phyloP scores from a whole-genome alignment of 92 coral and sea anemone species.

The Blastomussa wellsi region DNA sequence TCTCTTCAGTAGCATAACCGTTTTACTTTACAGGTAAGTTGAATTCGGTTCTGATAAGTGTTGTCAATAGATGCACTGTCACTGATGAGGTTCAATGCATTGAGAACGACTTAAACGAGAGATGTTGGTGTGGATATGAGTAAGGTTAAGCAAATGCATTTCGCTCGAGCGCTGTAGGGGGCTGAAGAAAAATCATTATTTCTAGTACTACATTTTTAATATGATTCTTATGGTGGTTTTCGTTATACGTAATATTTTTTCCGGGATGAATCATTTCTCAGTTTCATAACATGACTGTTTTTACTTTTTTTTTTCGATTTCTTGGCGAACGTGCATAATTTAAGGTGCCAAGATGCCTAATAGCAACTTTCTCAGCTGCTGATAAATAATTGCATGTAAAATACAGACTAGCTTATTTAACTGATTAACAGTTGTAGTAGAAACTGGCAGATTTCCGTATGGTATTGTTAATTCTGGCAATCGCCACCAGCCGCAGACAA shows the following conservation, averaged over 20 bases:
- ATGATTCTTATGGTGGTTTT: not conserved
- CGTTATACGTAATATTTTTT: not conserved
- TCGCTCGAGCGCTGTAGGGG: not conserved
- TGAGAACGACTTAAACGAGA: not conserved
- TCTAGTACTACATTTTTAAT: not conserved
- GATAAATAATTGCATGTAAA: not conserved
- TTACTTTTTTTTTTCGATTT: not conserved
- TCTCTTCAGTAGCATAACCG: not conserved
- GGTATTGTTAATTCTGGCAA: not conserved
- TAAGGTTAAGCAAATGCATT: not conserved
- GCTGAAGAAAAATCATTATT: not conserved
- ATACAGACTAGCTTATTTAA: not conserved
- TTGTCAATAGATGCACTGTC: not conserved
- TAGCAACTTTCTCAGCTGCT: not conserved
- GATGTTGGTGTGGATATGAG: not conserved
- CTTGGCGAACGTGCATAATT: not conserved
- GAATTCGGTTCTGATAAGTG: not conserved
- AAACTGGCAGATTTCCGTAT: not conserved
- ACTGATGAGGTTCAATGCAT: not conserved
- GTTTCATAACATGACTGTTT: not conserved
- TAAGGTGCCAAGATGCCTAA: not conserved
- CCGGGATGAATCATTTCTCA: not conserved
- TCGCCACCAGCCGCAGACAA: not conserved
- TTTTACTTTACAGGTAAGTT: not conserved
- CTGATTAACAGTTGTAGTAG: not conserved